Evolutionary conservation across 2,113 vertebrate genomes (phyloP).

Genomic region (Rhinolophus ferrumequinum): DNA sequence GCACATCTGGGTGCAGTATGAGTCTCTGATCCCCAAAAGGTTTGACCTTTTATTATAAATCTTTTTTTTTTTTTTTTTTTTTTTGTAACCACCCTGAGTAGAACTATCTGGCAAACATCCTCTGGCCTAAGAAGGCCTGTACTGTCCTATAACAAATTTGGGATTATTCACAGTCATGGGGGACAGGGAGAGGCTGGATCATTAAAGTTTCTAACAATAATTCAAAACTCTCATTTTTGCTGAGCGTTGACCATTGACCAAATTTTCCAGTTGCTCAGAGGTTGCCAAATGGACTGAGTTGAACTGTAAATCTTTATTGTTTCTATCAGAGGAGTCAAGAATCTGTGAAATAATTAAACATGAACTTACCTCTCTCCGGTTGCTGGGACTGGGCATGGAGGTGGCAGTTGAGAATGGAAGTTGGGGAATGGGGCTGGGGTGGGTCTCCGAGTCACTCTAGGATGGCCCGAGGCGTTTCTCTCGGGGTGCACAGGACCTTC

Average conservation of each 20-base stretch:
- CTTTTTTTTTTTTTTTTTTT: conserved; percentile 38
- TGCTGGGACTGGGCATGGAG: neutral
- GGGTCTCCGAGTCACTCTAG: neutral
- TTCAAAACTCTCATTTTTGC: conserved; percentile 65
- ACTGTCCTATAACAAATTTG: conserved; percentile 39
- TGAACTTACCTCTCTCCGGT: neutral
- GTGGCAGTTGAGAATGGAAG: neutral
- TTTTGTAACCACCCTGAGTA: conserved; percentile 46
- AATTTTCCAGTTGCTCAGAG: conserved; percentile 65
- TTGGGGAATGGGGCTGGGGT: neutral
- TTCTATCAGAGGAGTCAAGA: conserved; percentile 34
- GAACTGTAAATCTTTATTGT: conserved; percentile 48
- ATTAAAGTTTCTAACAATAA: conserved; percentile 63
- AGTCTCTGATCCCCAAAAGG: neutral
- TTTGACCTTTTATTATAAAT: conserved; percentile 49
- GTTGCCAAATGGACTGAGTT: conserved; percentile 59
- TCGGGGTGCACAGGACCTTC: neutral
- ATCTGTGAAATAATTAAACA: neutral
- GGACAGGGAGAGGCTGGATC: conserved; percentile 71
- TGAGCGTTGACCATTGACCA: conserved; percentile 60
- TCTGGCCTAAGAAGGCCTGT: conserved; percentile 46
- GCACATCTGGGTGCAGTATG: conserved; percentile 42
- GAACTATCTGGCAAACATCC: conserved; percentile 59
- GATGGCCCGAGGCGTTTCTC: neutral
- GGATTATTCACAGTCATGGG: conserved; percentile 74